Conservation (phyloP, 2,113 vertebrate species). For the Sinocyclocheilus rhinocerous region DNA sequence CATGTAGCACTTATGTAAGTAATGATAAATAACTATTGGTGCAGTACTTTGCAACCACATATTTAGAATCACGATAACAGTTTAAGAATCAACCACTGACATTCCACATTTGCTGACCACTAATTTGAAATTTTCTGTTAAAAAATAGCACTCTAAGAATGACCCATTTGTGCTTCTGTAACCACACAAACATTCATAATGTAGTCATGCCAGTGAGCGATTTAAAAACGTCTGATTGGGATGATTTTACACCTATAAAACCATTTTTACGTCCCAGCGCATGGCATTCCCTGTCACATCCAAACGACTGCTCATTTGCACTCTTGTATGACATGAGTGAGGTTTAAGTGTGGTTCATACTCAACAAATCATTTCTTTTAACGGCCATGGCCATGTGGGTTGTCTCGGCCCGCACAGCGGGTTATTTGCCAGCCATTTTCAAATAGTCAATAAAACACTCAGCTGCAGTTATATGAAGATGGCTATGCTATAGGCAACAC, state of each 20-base stretch:
- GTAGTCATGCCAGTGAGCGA: conserved; percentile 54
- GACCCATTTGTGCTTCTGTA: not conserved
- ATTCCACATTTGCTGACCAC: not conserved
- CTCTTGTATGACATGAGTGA: conserved; percentile 57
- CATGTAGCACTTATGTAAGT: too few relatives aligned
- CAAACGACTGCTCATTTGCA: conserved; percentile 62
- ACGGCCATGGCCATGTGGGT: conserved; percentile 57
- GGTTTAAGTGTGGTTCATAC: conserved; percentile 56
- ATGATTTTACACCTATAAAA: conserved; percentile 66
- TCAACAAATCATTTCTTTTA: conserved; percentile 66
- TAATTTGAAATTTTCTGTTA: not conserved
- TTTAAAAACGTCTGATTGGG: conserved; percentile 67
- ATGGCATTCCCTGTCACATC: conserved; percentile 62
- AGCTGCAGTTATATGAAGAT: conserved; percentile 61
- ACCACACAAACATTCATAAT: not conserved
- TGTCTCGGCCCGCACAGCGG: conserved; percentile 42
- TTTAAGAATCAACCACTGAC: not conserved
- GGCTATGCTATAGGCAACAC: conserved; percentile 39
- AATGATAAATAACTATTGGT: too few relatives aligned
- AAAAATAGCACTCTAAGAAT: not conserved
- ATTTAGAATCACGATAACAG: not conserved
- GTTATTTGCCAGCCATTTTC: conserved; percentile 57
- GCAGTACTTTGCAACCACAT: too few relatives aligned
- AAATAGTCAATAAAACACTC: conserved; percentile 69
- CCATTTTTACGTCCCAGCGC: conserved; percentile 61